A percentile compares a stretch with the other conserved stretches of the same genome.
phyloP scores from a whole-genome alignment of 2,888 invertebrate genomes.

The Pyrrhosoma nymphula region DNA sequence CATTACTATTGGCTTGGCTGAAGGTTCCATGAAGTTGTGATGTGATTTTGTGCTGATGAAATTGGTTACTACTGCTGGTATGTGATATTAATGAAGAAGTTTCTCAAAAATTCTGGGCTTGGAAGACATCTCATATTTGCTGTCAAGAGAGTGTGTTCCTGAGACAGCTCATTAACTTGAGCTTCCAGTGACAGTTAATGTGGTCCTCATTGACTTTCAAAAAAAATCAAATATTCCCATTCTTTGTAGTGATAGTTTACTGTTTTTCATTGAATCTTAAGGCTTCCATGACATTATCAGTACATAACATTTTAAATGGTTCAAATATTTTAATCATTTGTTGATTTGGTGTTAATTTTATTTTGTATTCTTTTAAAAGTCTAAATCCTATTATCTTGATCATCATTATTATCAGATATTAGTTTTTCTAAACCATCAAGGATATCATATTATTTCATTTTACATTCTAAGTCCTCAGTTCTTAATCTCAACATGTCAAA shows the following conservation, averaged over 20 bases:
- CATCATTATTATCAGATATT: background rate
- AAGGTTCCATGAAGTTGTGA: slow-evolving; percentile 51
- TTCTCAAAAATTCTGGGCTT: slow-evolving; percentile 40
- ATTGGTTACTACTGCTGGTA: slow-evolving; percentile 57
- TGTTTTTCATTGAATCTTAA: slow-evolving; percentile 47
- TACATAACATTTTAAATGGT: background rate
- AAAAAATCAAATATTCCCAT: background rate
- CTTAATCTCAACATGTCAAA: background rate
- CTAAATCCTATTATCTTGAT: background rate
- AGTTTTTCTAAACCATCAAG: background rate
- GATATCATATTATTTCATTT: background rate
- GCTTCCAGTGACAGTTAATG: slow-evolving; percentile 11
- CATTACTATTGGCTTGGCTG: slow-evolving; percentile 1
- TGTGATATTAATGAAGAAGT: slow-evolving; percentile 61
- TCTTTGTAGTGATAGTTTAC: slow-evolving; percentile 40
- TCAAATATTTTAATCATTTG: background rate
- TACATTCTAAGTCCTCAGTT: background rate
- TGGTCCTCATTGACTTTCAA: background rate
- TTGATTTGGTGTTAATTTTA: background rate
- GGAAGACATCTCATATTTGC: slow-evolving; percentile 38
- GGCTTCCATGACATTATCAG: slow-evolving; percentile 64
- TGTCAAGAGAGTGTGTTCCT: slow-evolving; percentile 24
- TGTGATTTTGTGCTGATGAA: slow-evolving; percentile 53
- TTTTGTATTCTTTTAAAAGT: background rate
- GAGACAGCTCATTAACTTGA: background rate